Conservation (phyloP, 2,888 invertebrate species). For the Drosophila prostipennis region DNA sequence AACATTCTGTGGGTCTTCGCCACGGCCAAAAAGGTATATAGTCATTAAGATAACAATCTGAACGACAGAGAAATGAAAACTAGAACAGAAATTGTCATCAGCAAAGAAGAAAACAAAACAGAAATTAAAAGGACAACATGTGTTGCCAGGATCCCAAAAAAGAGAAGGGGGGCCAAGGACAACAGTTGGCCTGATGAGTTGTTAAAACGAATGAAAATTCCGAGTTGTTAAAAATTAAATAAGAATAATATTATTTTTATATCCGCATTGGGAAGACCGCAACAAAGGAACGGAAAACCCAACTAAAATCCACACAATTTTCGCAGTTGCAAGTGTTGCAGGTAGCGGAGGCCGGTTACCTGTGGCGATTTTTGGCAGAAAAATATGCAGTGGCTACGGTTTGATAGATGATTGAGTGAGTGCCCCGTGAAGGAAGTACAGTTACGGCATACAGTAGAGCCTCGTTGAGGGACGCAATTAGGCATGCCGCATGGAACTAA, state of each 20-base stretch:
- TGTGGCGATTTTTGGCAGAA: constrained; percentile 51
- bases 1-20: constrained; percentile 16
- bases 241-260: constrained; percentile 28
- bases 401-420: constrained; percentile 61
- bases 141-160: constrained; percentile 53
- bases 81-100: constrained; percentile 75
- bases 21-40: constrained; percentile 66
- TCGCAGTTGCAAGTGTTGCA: constrained; percentile 51
- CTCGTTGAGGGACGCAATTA: constrained; percentile 47
- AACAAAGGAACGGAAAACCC: constrained; percentile 42
- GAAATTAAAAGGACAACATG: constrained; percentile 72
- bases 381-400: constrained; percentile 45
- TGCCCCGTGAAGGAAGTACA: constrained; percentile 22
- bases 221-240: constrained; percentile 29
- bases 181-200: constrained; percentile 72
- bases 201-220: constrained; percentile 34
- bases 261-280: constrained; percentile 40
- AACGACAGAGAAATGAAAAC: constrained; percentile 60
- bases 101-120: constrained; percentile 42
- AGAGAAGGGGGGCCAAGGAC: constrained; percentile 40
- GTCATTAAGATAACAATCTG: constrained; percentile 81
- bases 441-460: constrained; percentile 16
- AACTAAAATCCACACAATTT: constrained; percentile 43
- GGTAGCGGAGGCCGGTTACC: constrained; percentile 38
- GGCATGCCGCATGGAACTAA: constrained; percentile 57